phyloP scores from a whole-genome alignment of 2,888 invertebrate genomes.

The Stenoptilia bipunctidactyla region DNA sequence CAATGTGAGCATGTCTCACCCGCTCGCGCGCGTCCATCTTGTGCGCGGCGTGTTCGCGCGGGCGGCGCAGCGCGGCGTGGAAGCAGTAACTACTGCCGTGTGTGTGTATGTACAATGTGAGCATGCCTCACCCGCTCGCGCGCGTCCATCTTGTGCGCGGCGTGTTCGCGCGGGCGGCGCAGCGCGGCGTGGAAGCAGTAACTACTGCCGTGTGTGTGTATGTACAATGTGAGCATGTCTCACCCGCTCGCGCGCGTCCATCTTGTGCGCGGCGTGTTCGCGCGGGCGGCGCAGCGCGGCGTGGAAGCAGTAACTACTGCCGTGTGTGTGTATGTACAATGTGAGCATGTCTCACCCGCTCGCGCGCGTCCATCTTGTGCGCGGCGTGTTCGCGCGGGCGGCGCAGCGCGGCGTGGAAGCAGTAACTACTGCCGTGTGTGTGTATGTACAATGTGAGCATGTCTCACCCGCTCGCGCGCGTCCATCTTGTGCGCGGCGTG shows the following conservation, averaged over 20 bases:
- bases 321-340: too few relatives aligned
- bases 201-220: too few relatives aligned
- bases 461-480: constrained; percentile 79
- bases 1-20: too few relatives aligned
- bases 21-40: constrained; percentile 82
- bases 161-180: constrained; percentile 73
- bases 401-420: constrained; percentile 84
- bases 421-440: too few relatives aligned
- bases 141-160: constrained; percentile 78
- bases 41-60: constrained; percentile 71
- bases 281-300: constrained; percentile 79
- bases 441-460: too few relatives aligned
- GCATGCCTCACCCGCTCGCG: constrained; percentile 81
- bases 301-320: too few relatives aligned
- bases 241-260: constrained; percentile 82
- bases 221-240: too few relatives aligned
- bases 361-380: constrained; percentile 79
- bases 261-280: constrained; percentile 73
- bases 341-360: too few relatives aligned
- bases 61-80: constrained; percentile 81
- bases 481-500: constrained; percentile 77
- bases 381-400: constrained; percentile 74
- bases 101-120: too few relatives aligned
- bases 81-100: too few relatives aligned
- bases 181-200: constrained; percentile 87